These are phyloP conservation scores for Coelopa pilipes DNA, from an alignment of 2,888 invertebrate genomes.

Conservation along the genomic window DNA sequence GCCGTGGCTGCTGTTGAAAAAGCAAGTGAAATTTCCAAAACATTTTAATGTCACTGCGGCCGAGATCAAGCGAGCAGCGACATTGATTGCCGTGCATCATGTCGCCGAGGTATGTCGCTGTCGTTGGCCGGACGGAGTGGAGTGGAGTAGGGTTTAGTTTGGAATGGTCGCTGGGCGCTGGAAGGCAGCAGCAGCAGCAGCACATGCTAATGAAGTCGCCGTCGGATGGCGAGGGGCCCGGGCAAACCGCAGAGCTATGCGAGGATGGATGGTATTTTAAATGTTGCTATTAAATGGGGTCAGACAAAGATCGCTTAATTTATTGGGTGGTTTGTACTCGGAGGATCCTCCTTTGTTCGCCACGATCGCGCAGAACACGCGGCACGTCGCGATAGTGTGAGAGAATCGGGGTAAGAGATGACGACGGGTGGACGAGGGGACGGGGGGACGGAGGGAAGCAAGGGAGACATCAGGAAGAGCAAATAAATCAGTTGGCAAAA, in stretches of 20 bases:
- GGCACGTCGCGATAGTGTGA: no score
- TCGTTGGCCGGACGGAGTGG: no score
- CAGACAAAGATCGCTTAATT: conserved; percentile 57
- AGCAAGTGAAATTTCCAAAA: conserved; percentile 14
- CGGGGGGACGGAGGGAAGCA: not conserved
- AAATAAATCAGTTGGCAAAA: conserved; percentile 26
- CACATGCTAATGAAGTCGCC: conserved; percentile 1
- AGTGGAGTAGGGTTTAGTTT: no score
- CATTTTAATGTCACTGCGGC: not conserved
- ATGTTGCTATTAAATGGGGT: conserved; percentile 55
- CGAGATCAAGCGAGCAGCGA: not conserved
- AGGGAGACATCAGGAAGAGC: not conserved
- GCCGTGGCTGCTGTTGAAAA: not conserved
- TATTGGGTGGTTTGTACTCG: conserved; percentile 55
- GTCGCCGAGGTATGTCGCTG: not conserved
- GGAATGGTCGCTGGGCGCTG: not conserved
- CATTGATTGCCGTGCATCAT: not conserved
- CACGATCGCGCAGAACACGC: not conserved
- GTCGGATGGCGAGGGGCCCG: conserved; percentile 27
- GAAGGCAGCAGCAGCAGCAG: not conserved
- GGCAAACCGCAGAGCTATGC: conserved; percentile 57
- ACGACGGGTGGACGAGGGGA: no score
- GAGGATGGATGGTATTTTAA: conserved; percentile 63
- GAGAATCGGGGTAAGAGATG: no score
- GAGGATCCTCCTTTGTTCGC: conserved; percentile 12